Evolutionary conservation across 2,797 vertebrate genomes (phyloP).

Genomic region (Cynodonichthys magdalenae): DNA sequence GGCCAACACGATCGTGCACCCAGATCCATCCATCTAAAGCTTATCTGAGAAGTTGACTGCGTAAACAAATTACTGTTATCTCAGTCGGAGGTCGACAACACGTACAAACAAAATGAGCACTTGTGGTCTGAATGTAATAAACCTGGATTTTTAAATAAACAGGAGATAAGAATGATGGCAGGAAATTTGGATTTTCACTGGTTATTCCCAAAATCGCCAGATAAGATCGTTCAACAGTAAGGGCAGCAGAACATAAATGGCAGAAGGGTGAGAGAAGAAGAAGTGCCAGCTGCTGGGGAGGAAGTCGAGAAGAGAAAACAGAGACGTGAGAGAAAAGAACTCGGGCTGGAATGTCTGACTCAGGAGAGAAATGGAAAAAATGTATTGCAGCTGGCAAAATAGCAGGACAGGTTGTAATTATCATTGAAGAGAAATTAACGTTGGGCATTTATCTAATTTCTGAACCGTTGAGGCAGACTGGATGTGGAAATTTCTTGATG

Average conservation of each 20-base stretch:
- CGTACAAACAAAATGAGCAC: conserved; percentile 29
- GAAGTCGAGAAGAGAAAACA: conserved; percentile 27
- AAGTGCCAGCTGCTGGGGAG: conserved; percentile 31
- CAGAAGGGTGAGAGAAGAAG: conserved; percentile 5
- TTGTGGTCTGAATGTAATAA: conserved; percentile 20
- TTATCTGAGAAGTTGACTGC: conserved; percentile 44
- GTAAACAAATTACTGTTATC: conserved; percentile 59
- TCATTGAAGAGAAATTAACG: no score
- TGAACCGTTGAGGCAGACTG: conserved; percentile 11
- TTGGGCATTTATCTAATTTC: no score
- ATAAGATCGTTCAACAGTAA: conserved; percentile 3
- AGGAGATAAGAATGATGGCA: conserved; percentile 1
- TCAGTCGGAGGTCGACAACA: conserved; percentile 40
- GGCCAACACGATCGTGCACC: conserved; percentile 13
- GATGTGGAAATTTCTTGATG: conserved; percentile 39
- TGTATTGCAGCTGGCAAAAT: conserved; percentile 55
- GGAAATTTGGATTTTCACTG: conserved; percentile 11
- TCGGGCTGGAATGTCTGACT: conserved; percentile 57
- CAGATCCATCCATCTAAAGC: conserved; percentile 54
- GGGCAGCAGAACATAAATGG: background rate
- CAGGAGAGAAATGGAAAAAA: conserved; percentile 54
- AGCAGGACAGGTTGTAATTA: conserved; percentile 14
- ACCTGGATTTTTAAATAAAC: conserved; percentile 24
- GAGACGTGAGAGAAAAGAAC: conserved; percentile 46
- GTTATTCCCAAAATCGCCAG: conserved; percentile 17